Evolutionary conservation across 2,888 invertebrate genomes (phyloP), one percentile per base, ranked within the genome.

Genomic region (Eustalomyia histrio): DNA sequence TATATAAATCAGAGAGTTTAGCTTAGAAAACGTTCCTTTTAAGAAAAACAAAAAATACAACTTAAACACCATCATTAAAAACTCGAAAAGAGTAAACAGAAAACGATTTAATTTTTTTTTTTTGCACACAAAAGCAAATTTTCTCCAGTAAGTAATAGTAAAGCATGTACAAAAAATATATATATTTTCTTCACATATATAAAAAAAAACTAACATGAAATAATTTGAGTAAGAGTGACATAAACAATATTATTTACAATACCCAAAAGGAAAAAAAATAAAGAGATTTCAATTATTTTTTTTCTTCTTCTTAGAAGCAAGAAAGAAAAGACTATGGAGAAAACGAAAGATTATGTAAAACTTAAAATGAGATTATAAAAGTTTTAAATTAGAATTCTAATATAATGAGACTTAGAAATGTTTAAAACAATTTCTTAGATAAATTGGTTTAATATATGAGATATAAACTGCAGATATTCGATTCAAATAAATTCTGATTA

Each of bases 251-350:
- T 64, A 52, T 76, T 52, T 39, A 39, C 35, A 76, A 60, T 35
- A 47, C 52, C 61, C 75, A 33, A 67, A 61, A 61, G 65, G 33
- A 78, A 72, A 72, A 16, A n/a, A n/a, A 60, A 78, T 16, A 29
- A 21, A 39, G 21, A 17, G 12, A 73, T 78, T 73, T 65, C 53
- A 60, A 60, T 78, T 78, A 60, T 61, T 67, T 60, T 39, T 50
- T 16, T 17, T 14, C 52, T 55, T 39, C 52, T 1, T 21, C 17
- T 21, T 39, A 14, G 4, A 47, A 47, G n/a, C 43, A 47, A n/a
- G n/a, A 47, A 47, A 47, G 43, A 47, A n/a, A n/a, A 6, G 12
- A 5, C n/a, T n/a, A n/a, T n/a, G n/a, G n/a, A 47, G 5, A 5
- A 47, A n/a, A 47, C 12, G 43, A 47, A 47, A 47, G 43, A 47